A percentile compares a stretch with the other conserved stretches of the same genome.
phyloP scores from a whole-genome alignment of 2,888 invertebrate species.

The Orchesella flavescens region DNA sequence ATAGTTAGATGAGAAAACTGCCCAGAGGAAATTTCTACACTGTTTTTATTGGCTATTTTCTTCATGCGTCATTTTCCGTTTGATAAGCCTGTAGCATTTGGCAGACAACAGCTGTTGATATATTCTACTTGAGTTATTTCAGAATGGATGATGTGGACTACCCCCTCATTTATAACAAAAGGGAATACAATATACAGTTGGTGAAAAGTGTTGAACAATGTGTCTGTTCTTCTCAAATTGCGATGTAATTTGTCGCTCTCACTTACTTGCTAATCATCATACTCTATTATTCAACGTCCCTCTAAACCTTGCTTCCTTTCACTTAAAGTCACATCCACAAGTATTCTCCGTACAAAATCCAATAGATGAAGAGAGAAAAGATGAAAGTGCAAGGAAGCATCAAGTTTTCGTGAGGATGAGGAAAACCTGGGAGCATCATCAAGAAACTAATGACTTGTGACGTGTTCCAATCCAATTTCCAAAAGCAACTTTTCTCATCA shows the following conservation, averaged over 20 bases:
- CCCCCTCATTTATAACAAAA: too few relatives aligned
- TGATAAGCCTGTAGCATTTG: too few relatives aligned
- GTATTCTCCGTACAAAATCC: background rate
- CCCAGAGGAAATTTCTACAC: too few relatives aligned
- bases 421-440: conserved; percentile 40
- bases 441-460: conserved; percentile 45
- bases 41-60: too few relatives aligned
- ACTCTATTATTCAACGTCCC: conserved; percentile 45
- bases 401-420: conserved; percentile 15
- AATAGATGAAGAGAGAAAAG: background rate
- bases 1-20: too few relatives aligned
- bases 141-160: too few relatives aligned
- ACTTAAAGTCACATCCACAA: background rate
- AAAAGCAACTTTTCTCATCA: conserved; percentile 30
- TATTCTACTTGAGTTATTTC: too few relatives aligned
- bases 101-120: too few relatives aligned
- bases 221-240: conserved; percentile 41
- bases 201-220: too few relatives aligned
- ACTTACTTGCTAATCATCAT: conserved; percentile 35
- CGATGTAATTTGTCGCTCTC: conserved; percentile 50
- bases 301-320: conserved; percentile 35
- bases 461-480: conserved; percentile 55
- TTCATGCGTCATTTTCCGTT: too few relatives aligned
- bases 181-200: too few relatives aligned
- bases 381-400: background rate